These are phyloP conservation scores for Apantesis nais DNA, from an alignment of 2,888 invertebrate genomes.

Conservation along the genomic window DNA sequence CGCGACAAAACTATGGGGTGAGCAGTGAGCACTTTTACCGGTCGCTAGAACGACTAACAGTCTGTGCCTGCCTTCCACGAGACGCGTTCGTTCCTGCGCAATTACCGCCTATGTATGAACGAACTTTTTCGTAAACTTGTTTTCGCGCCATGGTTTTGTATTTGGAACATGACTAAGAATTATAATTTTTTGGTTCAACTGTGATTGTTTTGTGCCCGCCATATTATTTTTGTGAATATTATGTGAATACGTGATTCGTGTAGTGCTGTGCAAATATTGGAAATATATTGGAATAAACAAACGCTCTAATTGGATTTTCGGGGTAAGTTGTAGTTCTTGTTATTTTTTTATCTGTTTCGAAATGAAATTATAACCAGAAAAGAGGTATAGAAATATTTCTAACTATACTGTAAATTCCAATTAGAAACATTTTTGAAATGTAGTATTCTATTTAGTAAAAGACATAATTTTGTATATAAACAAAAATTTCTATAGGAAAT, in stretches of 20 bases:
- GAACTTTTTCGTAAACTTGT: constrained; percentile 77
- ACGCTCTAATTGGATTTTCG: constrained; percentile 29
- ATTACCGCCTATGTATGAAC: constrained; percentile 42
- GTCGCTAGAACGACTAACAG: constrained; percentile 64
- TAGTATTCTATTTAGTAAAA: background rate
- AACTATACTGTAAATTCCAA: background rate
- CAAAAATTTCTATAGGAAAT: background rate
- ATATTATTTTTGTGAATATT: constrained; percentile 61
- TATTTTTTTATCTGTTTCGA: background rate
- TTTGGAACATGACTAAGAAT: constrained; percentile 41
- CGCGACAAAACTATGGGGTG: constrained; percentile 60
- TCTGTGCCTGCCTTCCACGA: constrained; percentile 60
- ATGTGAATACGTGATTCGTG: constrained; percentile 60
- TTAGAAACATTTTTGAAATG: background rate
- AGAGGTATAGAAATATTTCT: background rate
- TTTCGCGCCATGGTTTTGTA: constrained; percentile 71
- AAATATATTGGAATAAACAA: constrained; percentile 56
- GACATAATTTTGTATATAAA: background rate
- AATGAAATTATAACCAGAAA: constrained; percentile 2
- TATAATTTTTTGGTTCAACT: constrained; percentile 37
- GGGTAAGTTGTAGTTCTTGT: constrained; percentile 40
- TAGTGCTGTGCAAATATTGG: constrained; percentile 56
- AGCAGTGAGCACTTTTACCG: constrained; percentile 58
- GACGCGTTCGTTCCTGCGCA: constrained; percentile 55
- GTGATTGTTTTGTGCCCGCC: constrained; percentile 63